Conservation (phyloP, 2,888 invertebrate species). For the Sphaeridia pumilis region DNA sequence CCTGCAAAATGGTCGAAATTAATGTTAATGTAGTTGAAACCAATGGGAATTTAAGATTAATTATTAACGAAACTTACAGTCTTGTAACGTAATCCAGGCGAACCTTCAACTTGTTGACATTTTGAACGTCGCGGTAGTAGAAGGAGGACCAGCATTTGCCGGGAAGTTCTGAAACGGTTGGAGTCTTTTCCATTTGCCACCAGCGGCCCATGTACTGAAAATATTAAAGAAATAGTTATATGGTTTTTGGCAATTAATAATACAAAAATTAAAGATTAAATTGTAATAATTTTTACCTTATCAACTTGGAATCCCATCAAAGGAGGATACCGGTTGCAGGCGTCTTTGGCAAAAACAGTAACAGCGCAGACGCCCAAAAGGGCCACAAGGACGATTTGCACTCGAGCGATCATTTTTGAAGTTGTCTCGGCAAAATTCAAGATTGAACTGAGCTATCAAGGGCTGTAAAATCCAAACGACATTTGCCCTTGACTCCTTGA, state of each 20-base stretch:
- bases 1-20: too few relatives aligned
- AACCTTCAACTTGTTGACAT: constrained; percentile 36
- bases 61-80: constrained; percentile 31
- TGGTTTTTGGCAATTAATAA: neutral
- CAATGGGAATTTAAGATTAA: too few relatives aligned
- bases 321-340: constrained; percentile 35
- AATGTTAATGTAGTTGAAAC: too few relatives aligned
- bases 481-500: too few relatives aligned
- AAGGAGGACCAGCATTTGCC: constrained; percentile 37
- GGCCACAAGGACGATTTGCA: too few relatives aligned
- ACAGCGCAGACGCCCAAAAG: too few relatives aligned
- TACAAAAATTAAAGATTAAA: neutral
- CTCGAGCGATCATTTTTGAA: too few relatives aligned
- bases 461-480: too few relatives aligned
- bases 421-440: too few relatives aligned
- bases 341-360: constrained; percentile 23
- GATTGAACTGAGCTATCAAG: too few relatives aligned
- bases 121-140: constrained; percentile 36
- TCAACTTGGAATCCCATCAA: constrained; percentile 35
- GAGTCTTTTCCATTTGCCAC: constrained; percentile 38
- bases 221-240: constrained; percentile 1
- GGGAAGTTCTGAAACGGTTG: constrained; percentile 36
- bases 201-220: constrained; percentile 37
- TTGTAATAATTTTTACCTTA: constrained; percentile 21
- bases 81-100: constrained; percentile 37